Base-by-base conservation (phyloP, 2,888 invertebrate species). In the Agrotis segetum region DNA sequence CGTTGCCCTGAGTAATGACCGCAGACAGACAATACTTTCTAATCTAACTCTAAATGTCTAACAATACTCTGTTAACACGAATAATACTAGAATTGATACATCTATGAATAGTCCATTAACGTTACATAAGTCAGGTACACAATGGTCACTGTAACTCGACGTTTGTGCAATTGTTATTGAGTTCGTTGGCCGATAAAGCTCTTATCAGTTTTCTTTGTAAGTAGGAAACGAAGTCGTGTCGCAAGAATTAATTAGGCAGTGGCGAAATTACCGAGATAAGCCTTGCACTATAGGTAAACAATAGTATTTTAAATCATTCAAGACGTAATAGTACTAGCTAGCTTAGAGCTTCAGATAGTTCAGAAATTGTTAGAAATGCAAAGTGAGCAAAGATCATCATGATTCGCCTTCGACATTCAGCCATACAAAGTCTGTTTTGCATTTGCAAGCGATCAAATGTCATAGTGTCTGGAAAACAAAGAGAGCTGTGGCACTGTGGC, bases 181-280 rank as follows among this genome's bases (percentile, higher is more conserved):
- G 94, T 92, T 94, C 94, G 83, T 87, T 92, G 93, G 68, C 92
- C 94, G 95, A 95, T 95, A 94, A 90, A 88, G 76, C 82, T 87
- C 92, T 94, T 95, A 95, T 95, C 95, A 91, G 88, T 87, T 90
- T 93, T 94, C 92, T 93, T 94, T 92, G 86, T 89, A 88, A 87
- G 83, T 84, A 87, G 87, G 86, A 89, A 93, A 93, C 85, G 79
- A 88, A 90, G 88, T 82, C 87, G 74, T 88, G 86, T 86, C 87
- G 88, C 87, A 90, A 91, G 88, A 90, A 92, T 91, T 91, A 93
- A 93, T 92, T 92, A 90, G 87, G 83, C 73, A 78, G 75, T 87
- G 75, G 87, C 88, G 80, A 90, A 90, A 88, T 88, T 66, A 78
- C 73, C 84, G 61, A 82, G 81, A 81, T 82, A 82, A 82, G 65